A percentile compares a stretch with the other conserved stretches of the same genome.
These are phyloP conservation scores for Lagodon rhomboides DNA, from an alignment of 2,797 vertebrate species.

Conservation along the genomic window DNA sequence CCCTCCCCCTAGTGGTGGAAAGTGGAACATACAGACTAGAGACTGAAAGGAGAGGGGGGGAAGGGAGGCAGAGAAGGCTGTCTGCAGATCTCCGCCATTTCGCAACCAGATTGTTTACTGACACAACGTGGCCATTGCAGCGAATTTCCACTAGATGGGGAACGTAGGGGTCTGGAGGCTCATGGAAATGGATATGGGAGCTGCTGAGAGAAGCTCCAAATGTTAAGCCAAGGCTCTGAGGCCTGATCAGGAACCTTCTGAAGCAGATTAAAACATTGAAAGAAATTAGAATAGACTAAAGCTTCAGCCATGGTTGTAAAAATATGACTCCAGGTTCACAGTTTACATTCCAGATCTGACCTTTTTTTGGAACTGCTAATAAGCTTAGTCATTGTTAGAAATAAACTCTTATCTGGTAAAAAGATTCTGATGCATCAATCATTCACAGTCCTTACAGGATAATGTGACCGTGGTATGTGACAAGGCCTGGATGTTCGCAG, in stretches of 20 bases:
- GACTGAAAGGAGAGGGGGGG: constrained; percentile 75
- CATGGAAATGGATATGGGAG: constrained; percentile 48
- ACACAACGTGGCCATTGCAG: constrained; percentile 79
- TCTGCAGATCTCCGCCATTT: constrained; percentile 91
- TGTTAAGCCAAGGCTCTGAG: constrained; percentile 38
- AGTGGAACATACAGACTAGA: constrained; percentile 82
- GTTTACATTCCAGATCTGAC: neutral
- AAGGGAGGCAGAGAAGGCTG: constrained; percentile 81
- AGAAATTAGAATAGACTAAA: constrained; percentile 29
- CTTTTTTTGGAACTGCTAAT: constrained; percentile 9
- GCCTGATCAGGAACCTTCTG: constrained; percentile 34
- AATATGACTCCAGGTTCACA: constrained; percentile 5
- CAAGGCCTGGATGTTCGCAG: constrained; percentile 3
- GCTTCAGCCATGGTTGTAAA: constrained; percentile 8
- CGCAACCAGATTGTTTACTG: constrained; percentile 92
- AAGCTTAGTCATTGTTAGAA: constrained; percentile 1
- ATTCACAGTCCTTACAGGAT: constrained; percentile 8
- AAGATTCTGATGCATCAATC: constrained; percentile 14
- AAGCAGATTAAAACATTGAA: constrained; percentile 32
- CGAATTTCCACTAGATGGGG: constrained; percentile 77
- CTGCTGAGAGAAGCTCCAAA: constrained; percentile 57
- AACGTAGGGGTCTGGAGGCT: constrained; percentile 66
- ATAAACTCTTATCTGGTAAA: neutral
- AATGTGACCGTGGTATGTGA: constrained; percentile 17
- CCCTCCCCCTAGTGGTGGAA: constrained; percentile 91